Evolutionary conservation across 1,140 invertebrate species (phyloP).

Genomic region (Ceratosolen fusciceps): DNA sequence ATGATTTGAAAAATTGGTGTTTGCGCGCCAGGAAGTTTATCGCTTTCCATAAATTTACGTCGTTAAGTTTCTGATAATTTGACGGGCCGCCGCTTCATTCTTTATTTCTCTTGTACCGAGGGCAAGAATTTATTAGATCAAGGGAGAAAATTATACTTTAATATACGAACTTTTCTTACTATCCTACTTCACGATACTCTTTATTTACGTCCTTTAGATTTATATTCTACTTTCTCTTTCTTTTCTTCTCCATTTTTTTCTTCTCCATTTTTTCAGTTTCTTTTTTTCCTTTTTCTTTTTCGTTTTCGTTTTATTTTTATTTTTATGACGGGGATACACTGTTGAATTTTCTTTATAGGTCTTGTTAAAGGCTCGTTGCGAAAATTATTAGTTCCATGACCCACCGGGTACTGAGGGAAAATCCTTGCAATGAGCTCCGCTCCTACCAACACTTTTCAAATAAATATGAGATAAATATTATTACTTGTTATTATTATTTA

Average conservation of each 20-base stretch:
- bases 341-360: background rate
- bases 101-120: background rate
- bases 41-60: constrained; percentile 37
- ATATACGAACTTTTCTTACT: constrained; percentile 13
- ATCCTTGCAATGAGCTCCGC: too few relatives aligned
- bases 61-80: constrained; percentile 34
- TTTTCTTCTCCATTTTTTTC: too few relatives aligned
- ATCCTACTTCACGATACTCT: background rate
- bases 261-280: too few relatives aligned
- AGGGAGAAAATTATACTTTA: constrained; percentile 18
- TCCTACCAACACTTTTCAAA: too few relatives aligned
- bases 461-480: too few relatives aligned
- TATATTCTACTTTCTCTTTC: background rate
- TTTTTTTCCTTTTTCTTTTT: too few relatives aligned
- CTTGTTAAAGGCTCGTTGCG: background rate
- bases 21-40: constrained; percentile 8
- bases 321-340: too few relatives aligned
- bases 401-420: too few relatives aligned
- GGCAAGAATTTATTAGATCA: constrained; percentile 22
- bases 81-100: constrained; percentile 4
- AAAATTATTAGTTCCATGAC: background rate
- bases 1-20: constrained; percentile 37
- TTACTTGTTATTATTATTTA: too few relatives aligned
- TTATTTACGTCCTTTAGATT: background rate
- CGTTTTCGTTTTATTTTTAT: too few relatives aligned